Evolutionary conservation across 2,113 vertebrate species (phyloP), one percentile per base, ranked within the genome.

Genomic region (Brachyhypopomus occidentalis): DNA sequence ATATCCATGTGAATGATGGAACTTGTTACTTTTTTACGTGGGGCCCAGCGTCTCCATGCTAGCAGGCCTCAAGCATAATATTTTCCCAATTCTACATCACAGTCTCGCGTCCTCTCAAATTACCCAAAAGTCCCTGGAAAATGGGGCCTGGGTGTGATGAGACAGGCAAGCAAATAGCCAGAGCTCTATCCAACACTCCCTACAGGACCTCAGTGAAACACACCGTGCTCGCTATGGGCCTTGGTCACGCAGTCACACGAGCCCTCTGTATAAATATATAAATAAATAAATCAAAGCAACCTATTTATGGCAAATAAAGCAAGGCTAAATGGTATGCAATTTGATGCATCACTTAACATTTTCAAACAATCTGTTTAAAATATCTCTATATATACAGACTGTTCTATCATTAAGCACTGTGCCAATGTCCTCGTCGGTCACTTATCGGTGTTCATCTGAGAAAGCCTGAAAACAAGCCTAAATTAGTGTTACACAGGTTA

Each of bases 401-500:
- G 20, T 62, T 25, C 22, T 25, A 16, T 23, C 22, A 12, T 67
- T 67, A 67, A 30, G 16, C 14, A 19, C 19, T n/a, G 1, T 34
- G 14, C 3, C 30, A 66, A 66, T 34, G 62, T 36, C 27, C 64
- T 7, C 20, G n/a, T 41, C 41, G 38, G 19, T 22, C 19, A 9
- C 34, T 38, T 36, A 41, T 23, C 8, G 20, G 34, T 41, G 66
- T 22, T 38, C 7, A 12, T 34, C 8, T 70, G 20, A n/a, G 20
- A n/a, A 69, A 19, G 20, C 14, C 0, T 34, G 64, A 36, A 19
- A 36, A 5, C 27, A 30, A 66, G 25, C 11, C 27, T 45, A 38
- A 72, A 72, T 63, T 0, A n/a, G 48, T 72, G 17, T 36, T 73
- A 64, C 27, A 25, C 25, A 63, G 58, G 78, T 64, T 36, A 73